Conservation (phyloP, 2,113 vertebrate genomes). For the Phalacrocorax aristotelis region DNA sequence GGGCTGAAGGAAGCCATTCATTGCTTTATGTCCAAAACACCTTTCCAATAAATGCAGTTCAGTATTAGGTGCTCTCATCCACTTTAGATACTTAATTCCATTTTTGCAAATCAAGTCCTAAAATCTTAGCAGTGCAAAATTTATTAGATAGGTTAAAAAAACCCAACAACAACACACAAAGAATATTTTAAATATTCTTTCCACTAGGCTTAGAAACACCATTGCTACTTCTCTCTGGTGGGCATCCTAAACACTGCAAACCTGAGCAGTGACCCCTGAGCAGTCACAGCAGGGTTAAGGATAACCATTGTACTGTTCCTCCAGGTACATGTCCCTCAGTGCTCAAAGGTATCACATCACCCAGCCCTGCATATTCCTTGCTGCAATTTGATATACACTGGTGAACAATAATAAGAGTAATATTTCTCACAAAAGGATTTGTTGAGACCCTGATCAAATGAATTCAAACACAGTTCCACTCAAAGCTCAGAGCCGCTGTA, state of each 20-base stretch:
- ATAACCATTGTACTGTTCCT: not conserved
- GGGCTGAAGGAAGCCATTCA: not conserved
- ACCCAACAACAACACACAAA: too few species aligned
- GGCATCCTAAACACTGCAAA: not conserved
- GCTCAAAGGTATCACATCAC: not conserved
- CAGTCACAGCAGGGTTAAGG: not conserved
- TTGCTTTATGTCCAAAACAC: not conserved
- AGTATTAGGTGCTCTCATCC: not conserved
- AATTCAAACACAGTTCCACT: not conserved
- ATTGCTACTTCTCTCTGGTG: not conserved
- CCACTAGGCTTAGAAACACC: not conserved
- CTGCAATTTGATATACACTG: not conserved
- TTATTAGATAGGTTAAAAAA: not conserved
- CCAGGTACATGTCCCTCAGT: accelerated
- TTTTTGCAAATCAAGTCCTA: not conserved
- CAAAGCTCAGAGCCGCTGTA: not conserved
- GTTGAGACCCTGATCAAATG: not conserved
- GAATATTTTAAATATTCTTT: not conserved
- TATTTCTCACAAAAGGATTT: not conserved
- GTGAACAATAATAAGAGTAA: not conserved
- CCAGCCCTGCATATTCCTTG: not conserved
- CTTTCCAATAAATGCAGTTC: not conserved
- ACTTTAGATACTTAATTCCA: not conserved
- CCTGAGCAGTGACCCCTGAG: not conserved
- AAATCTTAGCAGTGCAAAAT: not conserved